These are phyloP conservation scores for Macrosiphum euphorbiae DNA, from an alignment of 2,888 invertebrate species.

Conservation along the genomic window DNA sequence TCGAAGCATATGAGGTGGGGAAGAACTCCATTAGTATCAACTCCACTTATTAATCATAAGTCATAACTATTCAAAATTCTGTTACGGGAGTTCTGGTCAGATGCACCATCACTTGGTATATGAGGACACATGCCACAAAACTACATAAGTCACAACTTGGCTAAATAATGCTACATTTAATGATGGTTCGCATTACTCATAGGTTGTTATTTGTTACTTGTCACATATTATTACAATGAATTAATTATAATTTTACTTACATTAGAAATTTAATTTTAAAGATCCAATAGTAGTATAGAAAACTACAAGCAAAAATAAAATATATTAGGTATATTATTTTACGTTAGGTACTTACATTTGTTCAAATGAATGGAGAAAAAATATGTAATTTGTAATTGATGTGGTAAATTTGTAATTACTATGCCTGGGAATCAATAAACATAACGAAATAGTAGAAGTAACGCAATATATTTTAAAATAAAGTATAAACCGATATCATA, in stretches of 20 bases:
- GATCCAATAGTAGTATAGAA: neutral
- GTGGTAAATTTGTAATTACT: too few relatives aligned
- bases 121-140: neutral
- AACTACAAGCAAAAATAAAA: neutral
- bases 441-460: too few relatives aligned
- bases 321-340: neutral
- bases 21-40: neutral
- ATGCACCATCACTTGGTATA: neutral
- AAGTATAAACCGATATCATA: neutral
- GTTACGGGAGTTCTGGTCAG: neutral
- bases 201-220: neutral
- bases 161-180: neutral
- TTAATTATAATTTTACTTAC: neutral
- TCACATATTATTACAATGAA: neutral
- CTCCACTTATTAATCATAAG: neutral
- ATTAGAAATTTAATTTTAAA: neutral
- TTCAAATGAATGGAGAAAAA: neutral
- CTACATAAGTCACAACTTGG: neutral
- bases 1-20: neutral
- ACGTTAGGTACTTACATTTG: neutral
- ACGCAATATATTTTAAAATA: neutral
- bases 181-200: neutral
- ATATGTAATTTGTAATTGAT: neutral
- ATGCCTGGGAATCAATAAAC: too few relatives aligned
- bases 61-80: neutral